Percentiles rank a stretch among this genome's conserved stretches.
Conservation (phyloP, 2,797 vertebrate species). For the Lycodopsis pacificus region DNA sequence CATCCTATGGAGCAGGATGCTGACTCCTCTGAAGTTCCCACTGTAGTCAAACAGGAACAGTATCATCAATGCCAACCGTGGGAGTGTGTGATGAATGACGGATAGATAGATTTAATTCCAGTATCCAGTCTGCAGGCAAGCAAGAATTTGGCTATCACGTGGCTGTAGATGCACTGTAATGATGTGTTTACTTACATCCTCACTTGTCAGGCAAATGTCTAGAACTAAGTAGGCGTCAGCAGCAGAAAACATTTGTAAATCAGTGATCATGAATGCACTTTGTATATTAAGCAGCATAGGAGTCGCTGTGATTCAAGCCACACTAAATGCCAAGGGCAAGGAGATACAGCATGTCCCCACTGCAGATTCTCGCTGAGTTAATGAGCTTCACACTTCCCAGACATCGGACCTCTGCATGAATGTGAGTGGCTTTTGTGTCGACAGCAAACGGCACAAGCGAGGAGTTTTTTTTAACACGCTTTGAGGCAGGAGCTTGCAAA, state of each 20-base stretch:
- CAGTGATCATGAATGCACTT: not conserved
- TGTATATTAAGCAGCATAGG: not conserved
- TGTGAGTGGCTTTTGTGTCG: not conserved
- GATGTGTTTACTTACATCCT: not conserved
- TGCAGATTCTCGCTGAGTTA: conserved; percentile 1
- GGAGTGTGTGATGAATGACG: not conserved
- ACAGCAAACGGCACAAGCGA: not conserved
- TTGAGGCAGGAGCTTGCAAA: not conserved
- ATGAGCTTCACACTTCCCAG: conserved; percentile 1
- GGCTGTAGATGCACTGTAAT: not conserved
- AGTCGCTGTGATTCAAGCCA: not conserved
- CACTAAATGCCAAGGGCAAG: not conserved
- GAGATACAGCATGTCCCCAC: not conserved
- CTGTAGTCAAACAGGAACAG: conserved; percentile 4
- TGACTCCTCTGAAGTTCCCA: conserved; percentile 48
- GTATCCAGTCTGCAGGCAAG: not conserved
- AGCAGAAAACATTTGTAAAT: not conserved
- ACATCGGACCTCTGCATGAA: not conserved
- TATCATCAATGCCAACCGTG: not conserved
- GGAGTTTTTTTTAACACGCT: not conserved
- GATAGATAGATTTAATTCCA: not conserved
- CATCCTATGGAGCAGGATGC: conserved; percentile 34
- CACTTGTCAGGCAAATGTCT: not conserved
- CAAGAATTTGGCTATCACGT: not conserved
- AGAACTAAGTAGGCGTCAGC: not conserved